Evolutionary conservation across 2,888 invertebrate genomes (phyloP).

Genomic region (Synergus japonicus): DNA sequence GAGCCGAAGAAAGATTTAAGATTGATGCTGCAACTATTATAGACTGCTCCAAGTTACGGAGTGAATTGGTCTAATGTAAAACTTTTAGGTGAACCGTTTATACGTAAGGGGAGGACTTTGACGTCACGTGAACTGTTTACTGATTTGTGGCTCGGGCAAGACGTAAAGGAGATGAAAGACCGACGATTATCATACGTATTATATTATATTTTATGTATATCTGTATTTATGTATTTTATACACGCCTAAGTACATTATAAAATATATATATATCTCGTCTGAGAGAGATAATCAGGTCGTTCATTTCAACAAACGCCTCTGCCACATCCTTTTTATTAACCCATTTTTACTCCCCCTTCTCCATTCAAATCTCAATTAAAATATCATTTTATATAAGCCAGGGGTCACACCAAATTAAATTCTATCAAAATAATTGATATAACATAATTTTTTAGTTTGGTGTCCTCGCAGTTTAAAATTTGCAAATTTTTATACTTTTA

Average conservation of each 20-base stretch:
- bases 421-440: not conserved
- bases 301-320: constrained; percentile 6
- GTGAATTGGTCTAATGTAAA: constrained; percentile 5
- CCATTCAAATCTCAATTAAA: not conserved
- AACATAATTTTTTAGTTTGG: too few species aligned
- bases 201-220: not conserved
- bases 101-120: constrained; percentile 9
- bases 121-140: constrained; percentile 33
- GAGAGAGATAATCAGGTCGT: not conserved
- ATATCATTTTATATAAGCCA: not conserved
- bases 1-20: not conserved
- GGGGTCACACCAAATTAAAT: constrained; percentile 1
- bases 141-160: constrained; percentile 22
- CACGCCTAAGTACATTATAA: too few species aligned
- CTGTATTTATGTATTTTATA: too few species aligned
- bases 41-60: not conserved
- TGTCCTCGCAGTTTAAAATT: too few species aligned
- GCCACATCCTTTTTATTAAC: constrained; percentile 35
- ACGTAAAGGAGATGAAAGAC: not conserved
- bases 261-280: not conserved
- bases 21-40: constrained; percentile 1
- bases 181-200: not conserved
- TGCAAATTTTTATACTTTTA: too few species aligned
- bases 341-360: constrained; percentile 9
- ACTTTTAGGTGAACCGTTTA: constrained; percentile 20